Percentiles rank a stretch among this genome's conserved stretches.
Conservation (phyloP, 2,797 vertebrate genomes). For the Falco rusticolus region DNA sequence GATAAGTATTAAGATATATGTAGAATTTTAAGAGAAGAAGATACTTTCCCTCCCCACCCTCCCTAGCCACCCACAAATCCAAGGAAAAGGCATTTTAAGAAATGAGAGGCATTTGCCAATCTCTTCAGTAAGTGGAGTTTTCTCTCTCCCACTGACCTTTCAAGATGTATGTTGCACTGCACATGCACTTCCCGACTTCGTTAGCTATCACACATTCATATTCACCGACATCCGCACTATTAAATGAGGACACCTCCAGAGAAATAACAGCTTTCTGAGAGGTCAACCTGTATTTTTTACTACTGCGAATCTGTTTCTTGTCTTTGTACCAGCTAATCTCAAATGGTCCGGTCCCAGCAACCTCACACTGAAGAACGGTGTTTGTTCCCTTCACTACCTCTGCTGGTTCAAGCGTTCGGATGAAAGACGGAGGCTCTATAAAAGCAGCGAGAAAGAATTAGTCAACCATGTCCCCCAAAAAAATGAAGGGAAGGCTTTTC, state of each 20-base stretch:
- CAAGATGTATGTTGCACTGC: constrained; percentile 86
- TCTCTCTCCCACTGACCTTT: constrained; percentile 89
- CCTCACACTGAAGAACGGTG: constrained; percentile 89
- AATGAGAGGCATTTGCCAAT: neutral
- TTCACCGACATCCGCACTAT: constrained; percentile 92
- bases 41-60: neutral
- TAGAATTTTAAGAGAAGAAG: constrained; percentile 3
- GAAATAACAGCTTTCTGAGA: constrained; percentile 86
- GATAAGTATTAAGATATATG: neutral
- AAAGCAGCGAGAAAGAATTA: constrained; percentile 70
- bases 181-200: constrained; percentile 92
- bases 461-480: neutral
- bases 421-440: constrained; percentile 93
- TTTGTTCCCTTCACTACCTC: constrained; percentile 91
- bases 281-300: constrained; percentile 89
- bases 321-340: constrained; percentile 97
- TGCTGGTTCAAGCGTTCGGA: constrained; percentile 88
- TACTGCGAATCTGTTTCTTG: constrained; percentile 89
- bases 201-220: constrained; percentile 95
- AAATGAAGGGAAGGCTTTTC: neutral
- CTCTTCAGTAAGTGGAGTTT: neutral
- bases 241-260: constrained; percentile 94
- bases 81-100: constrained; percentile 13
- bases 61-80: neutral
- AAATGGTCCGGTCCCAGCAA: constrained; percentile 93